Evolutionary conservation across 2,888 invertebrate genomes (phyloP).

Genomic region (Baccha elongata): DNA sequence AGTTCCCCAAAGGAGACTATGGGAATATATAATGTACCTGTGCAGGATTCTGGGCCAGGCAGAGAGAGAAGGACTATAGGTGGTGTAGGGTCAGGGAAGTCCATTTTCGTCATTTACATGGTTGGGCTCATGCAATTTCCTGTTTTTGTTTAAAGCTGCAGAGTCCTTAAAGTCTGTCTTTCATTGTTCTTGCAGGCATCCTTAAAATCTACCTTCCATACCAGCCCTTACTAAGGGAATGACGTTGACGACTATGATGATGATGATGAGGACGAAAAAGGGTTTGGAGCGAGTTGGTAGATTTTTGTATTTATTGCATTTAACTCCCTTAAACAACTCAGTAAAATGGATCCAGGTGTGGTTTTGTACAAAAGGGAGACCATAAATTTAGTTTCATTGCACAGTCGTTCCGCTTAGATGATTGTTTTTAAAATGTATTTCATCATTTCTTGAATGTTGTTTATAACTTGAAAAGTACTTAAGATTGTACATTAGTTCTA

Average conservation of each 20-base stretch:
- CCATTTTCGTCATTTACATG: conserved; percentile 71
- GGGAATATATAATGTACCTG: neutral
- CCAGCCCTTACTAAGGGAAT: neutral
- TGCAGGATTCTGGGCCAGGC: too few relatives aligned
- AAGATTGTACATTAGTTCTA: conserved; percentile 17
- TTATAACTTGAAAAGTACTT: conserved; percentile 43
- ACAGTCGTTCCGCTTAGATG: conserved; percentile 55
- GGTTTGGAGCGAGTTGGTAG: conserved; percentile 17
- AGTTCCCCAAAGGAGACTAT: neutral
- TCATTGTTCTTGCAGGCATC: conserved; percentile 59
- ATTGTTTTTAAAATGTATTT: conserved; percentile 67
- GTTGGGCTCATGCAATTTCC: conserved; percentile 70
- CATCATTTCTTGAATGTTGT: conserved; percentile 55
- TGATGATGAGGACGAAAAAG: conserved; percentile 31
- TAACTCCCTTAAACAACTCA: conserved; percentile 40
- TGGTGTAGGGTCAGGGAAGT: conserved; percentile 36
- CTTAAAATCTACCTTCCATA: conserved; percentile 23
- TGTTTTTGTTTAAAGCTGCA: conserved; percentile 62
- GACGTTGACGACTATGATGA: conserved; percentile 29
- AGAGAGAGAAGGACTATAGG: neutral
- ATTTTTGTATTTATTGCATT: conserved; percentile 39
- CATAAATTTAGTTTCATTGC: conserved; percentile 64
- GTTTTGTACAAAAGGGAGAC: conserved; percentile 1
- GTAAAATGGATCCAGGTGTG: conserved; percentile 9
- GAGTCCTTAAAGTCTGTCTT: conserved; percentile 61